These are phyloP conservation scores for Haemorhous mexicanus DNA, from an alignment of 2,113 vertebrate genomes.

Conservation along the genomic window DNA sequence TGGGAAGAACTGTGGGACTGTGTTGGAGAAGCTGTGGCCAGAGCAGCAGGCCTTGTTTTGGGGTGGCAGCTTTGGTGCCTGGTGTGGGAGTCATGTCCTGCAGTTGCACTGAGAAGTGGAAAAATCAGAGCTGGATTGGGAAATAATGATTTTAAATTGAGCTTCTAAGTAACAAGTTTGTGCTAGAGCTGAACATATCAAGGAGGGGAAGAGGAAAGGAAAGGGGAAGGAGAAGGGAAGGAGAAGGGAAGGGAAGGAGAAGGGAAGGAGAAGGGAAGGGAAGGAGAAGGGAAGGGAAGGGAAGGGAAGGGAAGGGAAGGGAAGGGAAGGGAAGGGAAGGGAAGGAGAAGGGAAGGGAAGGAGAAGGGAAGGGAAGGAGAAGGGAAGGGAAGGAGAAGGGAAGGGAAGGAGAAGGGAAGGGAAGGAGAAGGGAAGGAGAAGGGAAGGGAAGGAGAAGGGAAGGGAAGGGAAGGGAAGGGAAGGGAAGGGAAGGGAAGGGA, in stretches of 20 bases:
- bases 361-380: too few relatives aligned
- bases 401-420: too few relatives aligned
- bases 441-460: too few relatives aligned
- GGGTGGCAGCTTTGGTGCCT: not conserved
- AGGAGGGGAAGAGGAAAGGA: not conserved
- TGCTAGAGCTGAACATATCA: accelerated
- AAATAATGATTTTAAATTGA: not conserved
- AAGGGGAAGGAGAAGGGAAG: too few relatives aligned
- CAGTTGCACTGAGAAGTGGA: not conserved
- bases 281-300: too few relatives aligned
- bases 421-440: not conserved
- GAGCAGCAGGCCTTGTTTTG: not conserved
- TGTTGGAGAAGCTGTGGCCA: not conserved
- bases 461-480: not conserved
- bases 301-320: too few relatives aligned
- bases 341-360: too few relatives aligned
- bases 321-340: not conserved
- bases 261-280: not conserved
- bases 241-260: too few relatives aligned
- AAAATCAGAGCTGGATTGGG: not conserved
- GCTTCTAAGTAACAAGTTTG: not conserved
- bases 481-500: too few relatives aligned
- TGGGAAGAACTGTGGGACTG: not conserved
- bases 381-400: not conserved
- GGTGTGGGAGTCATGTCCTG: not conserved